These are phyloP conservation scores for Antennarius striatus DNA, from an alignment of 2,113 vertebrate species.

Conservation along the genomic window DNA sequence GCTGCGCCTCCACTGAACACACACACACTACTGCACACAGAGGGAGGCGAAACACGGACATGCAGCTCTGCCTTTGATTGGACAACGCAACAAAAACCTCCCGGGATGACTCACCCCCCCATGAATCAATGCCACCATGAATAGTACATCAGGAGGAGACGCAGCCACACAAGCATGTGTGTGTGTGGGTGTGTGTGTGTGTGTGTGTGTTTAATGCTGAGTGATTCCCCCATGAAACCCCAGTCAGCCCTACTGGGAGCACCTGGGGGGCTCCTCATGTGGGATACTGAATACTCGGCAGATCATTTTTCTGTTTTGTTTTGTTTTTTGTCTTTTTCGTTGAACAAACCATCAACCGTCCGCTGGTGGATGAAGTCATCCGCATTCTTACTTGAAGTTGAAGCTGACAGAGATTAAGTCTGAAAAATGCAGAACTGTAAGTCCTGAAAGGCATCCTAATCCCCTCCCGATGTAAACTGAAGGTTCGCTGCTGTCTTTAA, in stretches of 20 bases:
- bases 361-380: background rate
- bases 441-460: slow-evolving; percentile 12
- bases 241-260: slow-evolving; percentile 41
- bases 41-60: slow-evolving; percentile 45
- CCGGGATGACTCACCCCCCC: slow-evolving; percentile 61
- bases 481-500: slow-evolving; percentile 15
- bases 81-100: slow-evolving; percentile 52
- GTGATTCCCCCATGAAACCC: no score
- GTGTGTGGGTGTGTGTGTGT: background rate
- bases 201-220: slow-evolving; percentile 51
- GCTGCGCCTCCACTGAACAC: background rate
- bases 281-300: slow-evolving; percentile 21
- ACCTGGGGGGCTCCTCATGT: slow-evolving; percentile 48
- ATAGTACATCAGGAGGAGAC: slow-evolving; percentile 39
- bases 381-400: background rate
- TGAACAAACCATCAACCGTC: no score
- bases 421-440: slow-evolving; percentile 8
- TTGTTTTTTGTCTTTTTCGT: background rate
- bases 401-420: slow-evolving; percentile 10
- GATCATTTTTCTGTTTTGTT: slow-evolving; percentile 34
- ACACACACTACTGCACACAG: slow-evolving; percentile 20
- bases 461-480: background rate
- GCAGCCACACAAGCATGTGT: slow-evolving; percentile 30
- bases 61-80: slow-evolving; percentile 53
- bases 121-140: slow-evolving; percentile 50